Percentiles rank a stretch among this genome's conserved stretches.
Evolutionary conservation across 2,888 invertebrate genomes (phyloP).

Genomic region (Ichneumoninae sp.): DNA sequence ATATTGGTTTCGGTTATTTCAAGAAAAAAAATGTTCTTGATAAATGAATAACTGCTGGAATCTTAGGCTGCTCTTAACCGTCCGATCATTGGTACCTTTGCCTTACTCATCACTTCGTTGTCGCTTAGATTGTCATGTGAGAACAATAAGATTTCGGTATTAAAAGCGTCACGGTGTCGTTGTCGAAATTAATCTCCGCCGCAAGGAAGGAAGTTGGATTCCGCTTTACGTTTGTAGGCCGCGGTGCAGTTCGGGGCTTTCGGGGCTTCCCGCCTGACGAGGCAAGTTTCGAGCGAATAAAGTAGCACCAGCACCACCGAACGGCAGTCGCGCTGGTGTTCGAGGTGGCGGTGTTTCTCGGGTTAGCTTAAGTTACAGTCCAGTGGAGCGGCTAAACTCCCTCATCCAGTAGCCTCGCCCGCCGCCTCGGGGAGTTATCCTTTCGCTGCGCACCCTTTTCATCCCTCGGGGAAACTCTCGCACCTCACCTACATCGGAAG

Average conservation of each 20-base stretch:
- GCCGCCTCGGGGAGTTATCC: conserved; percentile 21
- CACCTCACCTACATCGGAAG: conserved; percentile 28
- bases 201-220: conserved; percentile 81
- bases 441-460: conserved; percentile 11
- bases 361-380: conserved; percentile 82
- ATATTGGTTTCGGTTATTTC: too few species aligned
- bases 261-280: conserved; percentile 75
- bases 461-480: conserved; percentile 20
- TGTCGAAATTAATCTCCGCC: conserved; percentile 81
- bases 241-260: conserved; percentile 67
- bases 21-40: too few species aligned
- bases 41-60: too few species aligned
- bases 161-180: conserved; percentile 56
- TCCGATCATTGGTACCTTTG: not conserved
- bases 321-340: conserved; percentile 44
- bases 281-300: conserved; percentile 76
- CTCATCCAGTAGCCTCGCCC: conserved; percentile 67
- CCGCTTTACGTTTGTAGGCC: conserved; percentile 79
- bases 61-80: too few species aligned
- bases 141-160: not conserved
- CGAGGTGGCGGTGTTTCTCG: conserved; percentile 75
- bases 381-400: conserved; percentile 82
- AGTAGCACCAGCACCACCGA: conserved; percentile 44
- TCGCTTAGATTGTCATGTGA: not conserved
- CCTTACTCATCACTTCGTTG: not conserved